Base-by-base conservation (phyloP, 1,140 invertebrate genomes). In the Drosophila guanche region DNA sequence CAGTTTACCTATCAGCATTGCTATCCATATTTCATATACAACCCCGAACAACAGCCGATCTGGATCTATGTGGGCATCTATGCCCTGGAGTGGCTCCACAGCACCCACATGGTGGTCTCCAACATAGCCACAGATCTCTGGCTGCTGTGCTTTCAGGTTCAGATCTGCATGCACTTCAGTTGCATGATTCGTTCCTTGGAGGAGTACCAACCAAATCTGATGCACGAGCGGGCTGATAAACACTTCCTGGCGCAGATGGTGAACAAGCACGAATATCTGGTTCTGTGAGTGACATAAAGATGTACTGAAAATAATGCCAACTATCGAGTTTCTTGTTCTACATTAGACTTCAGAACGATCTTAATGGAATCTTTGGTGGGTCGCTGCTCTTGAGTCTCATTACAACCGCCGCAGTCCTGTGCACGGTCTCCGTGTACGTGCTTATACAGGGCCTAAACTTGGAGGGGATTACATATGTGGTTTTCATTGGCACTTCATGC, bases 121-220 rank as follows among this genome's bases (percentile, higher is more conserved):
- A 83, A 77, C 23, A 56, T 77, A 5, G 53, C 56, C 42, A 60
- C 76, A 0, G 83, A 89, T 55, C 57, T 77, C 5, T 89, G 65
- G 76, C 57, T 89, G 10, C 45, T 88, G 0, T 71, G 48, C 25
- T 83, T 88, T 51, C 53, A 72, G 5, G 45, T 58, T 3, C 84
- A 88, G 45, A 67, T 89, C 5, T 77, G 76, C 54, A 71, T 89
- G 54, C 84, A 89, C 20, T 68, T 89, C 2, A 68, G 69, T 23
- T 61, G 67, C 12, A 47, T 88, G 12, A 61, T 60, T 6, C 27
- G 53, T n/a, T 48, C 41, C 5, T 8, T 89, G 14, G 23, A 60
- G 23, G 50, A 63, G 5, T 73, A 71, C 41, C 20, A 69, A 4
- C 83, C 83, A 0, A 53, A 58, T 20, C 14, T 37, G 14, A 23